Base-by-base conservation (phyloP, 2,797 vertebrate species). In the Loris lydekkerianus region DNA sequence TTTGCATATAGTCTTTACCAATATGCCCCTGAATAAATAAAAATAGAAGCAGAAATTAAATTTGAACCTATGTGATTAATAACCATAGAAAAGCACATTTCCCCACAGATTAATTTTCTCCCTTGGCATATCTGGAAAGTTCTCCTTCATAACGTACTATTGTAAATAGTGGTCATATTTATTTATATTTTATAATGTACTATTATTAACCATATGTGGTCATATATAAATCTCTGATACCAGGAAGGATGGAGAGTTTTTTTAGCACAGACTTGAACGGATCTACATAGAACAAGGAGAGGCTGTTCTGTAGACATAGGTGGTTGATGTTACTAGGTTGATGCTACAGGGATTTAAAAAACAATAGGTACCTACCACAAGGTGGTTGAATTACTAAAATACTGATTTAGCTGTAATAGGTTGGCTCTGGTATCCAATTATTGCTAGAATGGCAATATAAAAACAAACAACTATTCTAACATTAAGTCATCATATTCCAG, bases 321-420 rank as follows among this genome's bases (percentile, higher is more conserved):
- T 49, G 3, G n/a, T 46, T 78, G 43, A 58, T 80, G n/a, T 81
- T 81, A 70, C 73, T 92, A 83, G 34, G 17, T 34, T 70, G 29
- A 89, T 80, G 75, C 10, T 82, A 80, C 27, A 89, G 29, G 80
- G 18, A 91, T 82, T 49, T 23, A 58, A 76, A 84, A 92, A 88
- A 76, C 46, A 90, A 86, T 40, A 96, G 58, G 58, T 95, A 31
- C 69, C 67, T 92, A 91, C 25, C 31, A 78, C 6, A 27, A 27
- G 96, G 37, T 76, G 27, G n/a, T 77, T 40, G 94, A 94, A 94
- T 92, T 88, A 78, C 82, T 86, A 92, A 96, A 89, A 85, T 94
- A 58, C 86, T 86, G 49, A 89, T 92, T 43, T 97, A 61, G 15
- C 69, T 15, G 40, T 93, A 93, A 92, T 46, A 86, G 49, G 56